Conservation (phyloP, 2,888 invertebrate genomes). For the Cephus pygmeus region DNA sequence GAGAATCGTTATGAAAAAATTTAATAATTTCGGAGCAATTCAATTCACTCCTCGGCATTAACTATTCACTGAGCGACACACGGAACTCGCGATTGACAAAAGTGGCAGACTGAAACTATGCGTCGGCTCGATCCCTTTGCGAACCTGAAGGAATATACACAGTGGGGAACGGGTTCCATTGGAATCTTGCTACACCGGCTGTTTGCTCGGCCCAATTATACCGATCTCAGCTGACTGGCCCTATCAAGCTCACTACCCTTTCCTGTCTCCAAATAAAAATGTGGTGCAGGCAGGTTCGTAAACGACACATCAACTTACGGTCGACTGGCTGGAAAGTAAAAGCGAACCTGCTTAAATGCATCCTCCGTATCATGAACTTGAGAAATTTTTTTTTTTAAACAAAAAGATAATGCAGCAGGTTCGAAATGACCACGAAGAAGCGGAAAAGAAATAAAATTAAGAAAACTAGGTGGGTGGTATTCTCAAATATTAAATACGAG, state of each 20-base stretch:
- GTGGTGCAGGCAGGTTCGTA: neutral
- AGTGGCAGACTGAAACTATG: neutral
- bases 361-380: neutral
- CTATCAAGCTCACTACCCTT: slow-evolving; percentile 10
- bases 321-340: neutral
- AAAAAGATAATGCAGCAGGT: neutral
- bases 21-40: neutral
- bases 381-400: neutral
- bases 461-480: neutral
- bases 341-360: neutral
- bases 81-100: neutral
- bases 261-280: slow-evolving; percentile 3
- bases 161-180: slow-evolving; percentile 12
- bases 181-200: slow-evolving; percentile 17
- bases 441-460: neutral
- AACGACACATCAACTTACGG: neutral
- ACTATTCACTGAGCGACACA: neutral
- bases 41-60: neutral
- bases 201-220: slow-evolving; percentile 21
- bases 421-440: neutral
- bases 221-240: slow-evolving; percentile 12
- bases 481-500: neutral
- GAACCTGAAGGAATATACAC: neutral
- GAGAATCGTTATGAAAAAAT: too few relatives aligned
- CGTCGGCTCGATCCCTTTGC: neutral